phyloP scores from a whole-genome alignment of 2,888 invertebrate species.

The Agonopterix arenella region DNA sequence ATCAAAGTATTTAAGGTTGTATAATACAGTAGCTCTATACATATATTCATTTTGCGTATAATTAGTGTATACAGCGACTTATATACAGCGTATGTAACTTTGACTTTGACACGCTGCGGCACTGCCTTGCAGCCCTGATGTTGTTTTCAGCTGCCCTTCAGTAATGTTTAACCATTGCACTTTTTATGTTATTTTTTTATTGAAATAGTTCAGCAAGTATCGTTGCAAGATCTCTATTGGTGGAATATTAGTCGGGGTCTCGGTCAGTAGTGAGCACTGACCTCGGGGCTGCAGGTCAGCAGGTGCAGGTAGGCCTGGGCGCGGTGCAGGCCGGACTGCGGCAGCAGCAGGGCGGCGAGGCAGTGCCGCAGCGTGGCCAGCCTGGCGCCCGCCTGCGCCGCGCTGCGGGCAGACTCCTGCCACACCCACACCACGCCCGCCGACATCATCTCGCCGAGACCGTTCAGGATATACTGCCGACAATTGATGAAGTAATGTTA shows the following conservation, averaged over 20 bases:
- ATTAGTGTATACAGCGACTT: no score
- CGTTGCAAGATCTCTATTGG: no score
- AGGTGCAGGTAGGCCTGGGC: slow-evolving; percentile 93
- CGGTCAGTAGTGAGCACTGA: slow-evolving; percentile 26
- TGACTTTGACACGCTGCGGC: slow-evolving; percentile 20
- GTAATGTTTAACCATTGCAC: no score
- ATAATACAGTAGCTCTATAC: no score
- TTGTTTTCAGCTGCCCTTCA: slow-evolving; percentile 67
- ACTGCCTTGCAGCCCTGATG: slow-evolving; percentile 60
- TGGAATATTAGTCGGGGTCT: no score
- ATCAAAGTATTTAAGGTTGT: no score
- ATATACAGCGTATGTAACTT: no score
- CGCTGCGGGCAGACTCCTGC: slow-evolving; percentile 32
- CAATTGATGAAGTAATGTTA: no score
- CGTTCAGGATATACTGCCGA: slow-evolving; percentile 90
- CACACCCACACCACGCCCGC: slow-evolving; percentile 78
- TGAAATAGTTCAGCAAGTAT: no score
- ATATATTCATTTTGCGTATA: no score
- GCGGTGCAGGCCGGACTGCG: slow-evolving; percentile 82
- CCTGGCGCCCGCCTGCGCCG: slow-evolving; percentile 26
- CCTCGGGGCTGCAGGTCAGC: slow-evolving; percentile 88
- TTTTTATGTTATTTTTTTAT: no score
- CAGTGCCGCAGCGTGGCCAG: slow-evolving; percentile 58
- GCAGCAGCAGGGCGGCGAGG: slow-evolving; percentile 58
- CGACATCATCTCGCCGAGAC: slow-evolving; percentile 89